These are phyloP conservation scores for Drosophila kikkawai DNA, from an alignment of 1,140 invertebrate genomes.

Conservation along the genomic window DNA sequence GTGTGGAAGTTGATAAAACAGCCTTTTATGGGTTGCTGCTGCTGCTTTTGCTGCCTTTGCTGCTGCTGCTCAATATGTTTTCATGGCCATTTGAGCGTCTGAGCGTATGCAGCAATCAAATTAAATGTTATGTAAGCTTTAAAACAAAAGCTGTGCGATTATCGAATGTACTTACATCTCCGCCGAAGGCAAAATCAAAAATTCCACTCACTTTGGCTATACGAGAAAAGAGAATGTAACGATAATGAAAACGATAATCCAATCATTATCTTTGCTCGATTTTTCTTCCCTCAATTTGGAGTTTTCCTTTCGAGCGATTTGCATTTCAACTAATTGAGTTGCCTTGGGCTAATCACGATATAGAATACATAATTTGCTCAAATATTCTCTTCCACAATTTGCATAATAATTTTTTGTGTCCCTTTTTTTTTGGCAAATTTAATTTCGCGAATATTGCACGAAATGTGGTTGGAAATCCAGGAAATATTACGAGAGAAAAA, in stretches of 20 bases:
- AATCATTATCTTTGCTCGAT: constrained; percentile 61
- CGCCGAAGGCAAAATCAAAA: constrained; percentile 42
- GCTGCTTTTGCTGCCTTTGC: constrained; percentile 8
- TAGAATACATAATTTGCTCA: constrained; percentile 50
- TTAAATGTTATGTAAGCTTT: constrained; percentile 81
- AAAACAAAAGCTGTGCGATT: constrained; percentile 57
- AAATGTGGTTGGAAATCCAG: constrained; percentile 23
- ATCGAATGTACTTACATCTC: constrained; percentile 44
- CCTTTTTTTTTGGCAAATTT: constrained; percentile 42
- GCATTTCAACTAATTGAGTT: constrained; percentile 77
- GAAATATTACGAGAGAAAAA: constrained; percentile 22
- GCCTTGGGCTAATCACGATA: constrained; percentile 49
- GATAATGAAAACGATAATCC: constrained; percentile 68
- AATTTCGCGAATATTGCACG: constrained; percentile 53
- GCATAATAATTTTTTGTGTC: constrained; percentile 54
- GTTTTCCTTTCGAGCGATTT: constrained; percentile 54
- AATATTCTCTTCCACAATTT: constrained; percentile 53
- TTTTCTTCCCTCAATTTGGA: not conserved
- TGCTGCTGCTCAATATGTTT: constrained; percentile 76
- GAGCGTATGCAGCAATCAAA: constrained; percentile 79
- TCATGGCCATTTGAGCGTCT: constrained; percentile 77
- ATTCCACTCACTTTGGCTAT: constrained; percentile 31
- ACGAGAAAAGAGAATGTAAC: constrained; percentile 1
- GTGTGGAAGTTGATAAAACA: constrained; percentile 79
- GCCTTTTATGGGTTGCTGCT: constrained; percentile 65